Percentiles rank a stretch among this genome's conserved stretches.
These are phyloP conservation scores for Aphidoletes aphidimyza DNA, from an alignment of 2,888 invertebrate species.

Conservation along the genomic window DNA sequence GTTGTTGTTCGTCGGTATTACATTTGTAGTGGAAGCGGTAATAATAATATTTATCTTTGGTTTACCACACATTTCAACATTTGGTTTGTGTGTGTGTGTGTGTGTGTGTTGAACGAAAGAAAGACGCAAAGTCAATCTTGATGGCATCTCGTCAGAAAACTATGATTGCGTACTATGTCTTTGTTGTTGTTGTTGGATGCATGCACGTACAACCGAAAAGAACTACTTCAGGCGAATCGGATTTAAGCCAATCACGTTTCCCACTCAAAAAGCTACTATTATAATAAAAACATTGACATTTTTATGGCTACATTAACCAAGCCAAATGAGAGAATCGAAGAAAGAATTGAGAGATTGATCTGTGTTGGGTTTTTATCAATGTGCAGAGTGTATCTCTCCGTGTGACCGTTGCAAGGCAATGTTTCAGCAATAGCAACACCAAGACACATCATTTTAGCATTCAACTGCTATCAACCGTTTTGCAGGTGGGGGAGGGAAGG, in stretches of 20 bases:
- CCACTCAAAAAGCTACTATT: background rate
- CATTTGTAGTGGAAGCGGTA: background rate
- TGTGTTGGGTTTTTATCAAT: background rate
- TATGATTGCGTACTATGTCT: background rate
- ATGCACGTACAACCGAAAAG: background rate
- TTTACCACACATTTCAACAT: background rate
- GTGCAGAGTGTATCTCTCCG: no score
- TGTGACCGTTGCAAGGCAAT: no score
- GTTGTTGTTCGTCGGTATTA: background rate
- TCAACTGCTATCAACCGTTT: no score
- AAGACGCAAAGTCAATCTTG: background rate
- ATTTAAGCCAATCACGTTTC: slow-evolving; percentile 54
- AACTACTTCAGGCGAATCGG: slow-evolving; percentile 34
- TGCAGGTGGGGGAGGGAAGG: no score
- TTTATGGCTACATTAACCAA: slow-evolving; percentile 41
- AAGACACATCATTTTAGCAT: no score
- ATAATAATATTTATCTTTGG: slow-evolving; percentile 16
- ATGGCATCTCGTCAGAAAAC: background rate
- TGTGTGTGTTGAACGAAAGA: no score
- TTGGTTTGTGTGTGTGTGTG: no score
- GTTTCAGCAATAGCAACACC: no score
- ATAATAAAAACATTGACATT: slow-evolving; percentile 53
- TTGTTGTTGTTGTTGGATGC: background rate
- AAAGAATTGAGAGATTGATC: background rate
- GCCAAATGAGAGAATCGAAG: background rate